Base-by-base conservation (phyloP, 1,140 invertebrate species). In the Phenacoccus solenopsis region DNA sequence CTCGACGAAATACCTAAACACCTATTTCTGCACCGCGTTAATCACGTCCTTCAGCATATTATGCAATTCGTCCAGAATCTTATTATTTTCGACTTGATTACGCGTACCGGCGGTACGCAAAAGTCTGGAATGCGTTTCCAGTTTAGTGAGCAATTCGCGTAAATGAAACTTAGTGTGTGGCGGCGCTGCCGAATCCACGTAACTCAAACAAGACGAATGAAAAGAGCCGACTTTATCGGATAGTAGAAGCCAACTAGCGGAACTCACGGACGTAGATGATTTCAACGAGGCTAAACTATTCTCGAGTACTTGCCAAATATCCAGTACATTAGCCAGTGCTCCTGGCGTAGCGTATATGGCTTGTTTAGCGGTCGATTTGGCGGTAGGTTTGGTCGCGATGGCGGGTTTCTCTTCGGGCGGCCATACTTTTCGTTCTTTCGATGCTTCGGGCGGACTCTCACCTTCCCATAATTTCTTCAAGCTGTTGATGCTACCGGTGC, bases 391-490 rank as follows among this genome's bases (percentile, higher is more conserved):
- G 24, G 81, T 82, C 5, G 87, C 87, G 32, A 93, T 87, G 0
- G 82, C 79, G 0, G 90, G 90, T 77, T 90, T 90, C 30, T 82
- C 81, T 21, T 73, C 72, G 69, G 84, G 80, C 38, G 82, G 85
- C 84, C 85, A 86, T 4, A 80, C 74, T 71, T 82, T 80, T 70
- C 81, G 81, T 71, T 79, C 82, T 1, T 80, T 61, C 76, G 78
- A 72, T 74, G 81, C 38, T 78, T 81, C 70, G 76, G 82, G 22
- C 0, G 87, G 88, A 77, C 86, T 88, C 7, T 72, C 76, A 49
- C 87, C 86, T 80, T 94, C 93, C 93, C 93, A 96, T 25, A 96
- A 79, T 79, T 93, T 93, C 77, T 94, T 95, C 73, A 96, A 82
- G 77, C 90, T 95, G 77, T 87, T 93, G 76, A 96, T 95, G 79